Conservation (phyloP, 2,113 vertebrate genomes). For the Sigmodon hispidus region DNA sequence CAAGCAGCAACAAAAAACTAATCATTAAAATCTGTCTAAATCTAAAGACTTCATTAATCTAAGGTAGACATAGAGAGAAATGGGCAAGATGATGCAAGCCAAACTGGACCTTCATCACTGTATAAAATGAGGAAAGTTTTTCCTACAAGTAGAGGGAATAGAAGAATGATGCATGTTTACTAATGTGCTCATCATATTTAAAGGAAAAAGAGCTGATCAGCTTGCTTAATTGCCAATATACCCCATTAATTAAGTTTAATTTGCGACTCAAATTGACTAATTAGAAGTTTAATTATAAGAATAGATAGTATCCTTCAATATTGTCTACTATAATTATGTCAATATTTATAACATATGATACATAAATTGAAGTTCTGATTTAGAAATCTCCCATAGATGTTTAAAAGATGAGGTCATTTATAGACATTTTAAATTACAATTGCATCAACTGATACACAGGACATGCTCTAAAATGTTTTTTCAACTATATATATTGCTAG, state of each 20-base stretch:
- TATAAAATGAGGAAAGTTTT: background rate
- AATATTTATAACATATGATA: slow-evolving; percentile 48
- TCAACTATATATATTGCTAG: background rate
- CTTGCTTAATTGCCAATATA: slow-evolving; percentile 58
- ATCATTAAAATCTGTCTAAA: background rate
- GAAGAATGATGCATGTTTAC: background rate
- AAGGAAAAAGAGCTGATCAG: slow-evolving; percentile 33
- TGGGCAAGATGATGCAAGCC: background rate
- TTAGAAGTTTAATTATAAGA: slow-evolving; percentile 66
- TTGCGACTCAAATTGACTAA: slow-evolving; percentile 48
- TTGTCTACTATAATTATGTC: slow-evolving; percentile 40
- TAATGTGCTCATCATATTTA: slow-evolving; percentile 29
- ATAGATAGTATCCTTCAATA: slow-evolving; percentile 61
- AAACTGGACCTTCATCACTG: background rate
- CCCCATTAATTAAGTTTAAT: slow-evolving; percentile 56
- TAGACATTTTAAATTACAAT: background rate
- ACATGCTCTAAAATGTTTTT: background rate
- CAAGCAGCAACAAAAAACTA: background rate
- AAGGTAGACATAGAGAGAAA: background rate
- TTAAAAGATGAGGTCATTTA: background rate
- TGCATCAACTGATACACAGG: background rate
- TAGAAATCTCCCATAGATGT: slow-evolving; percentile 35
- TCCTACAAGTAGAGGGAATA: background rate
- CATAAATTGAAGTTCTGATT: background rate
- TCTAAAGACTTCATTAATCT: background rate